phyloP scores from a whole-genome alignment of 2,113 vertebrate species.

The Cercocebus atys region DNA sequence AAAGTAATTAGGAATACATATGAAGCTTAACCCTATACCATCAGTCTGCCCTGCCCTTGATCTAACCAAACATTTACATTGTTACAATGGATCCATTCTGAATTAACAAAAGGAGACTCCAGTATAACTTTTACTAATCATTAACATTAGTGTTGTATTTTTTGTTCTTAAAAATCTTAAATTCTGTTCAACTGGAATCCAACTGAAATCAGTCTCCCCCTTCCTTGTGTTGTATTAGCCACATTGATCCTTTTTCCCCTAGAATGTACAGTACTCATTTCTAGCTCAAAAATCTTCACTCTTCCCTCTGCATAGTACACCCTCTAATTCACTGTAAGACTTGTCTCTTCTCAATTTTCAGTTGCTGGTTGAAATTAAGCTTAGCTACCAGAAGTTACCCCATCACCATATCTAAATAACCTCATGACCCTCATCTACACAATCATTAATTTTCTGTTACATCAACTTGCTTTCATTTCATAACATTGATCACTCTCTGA shows the following conservation, averaged over 20 bases:
- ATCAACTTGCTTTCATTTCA: neutral
- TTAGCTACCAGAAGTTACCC: no score
- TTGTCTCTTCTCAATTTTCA: neutral
- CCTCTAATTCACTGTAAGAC: neutral
- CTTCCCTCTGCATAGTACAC: neutral
- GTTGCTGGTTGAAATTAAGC: neutral
- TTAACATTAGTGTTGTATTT: neutral
- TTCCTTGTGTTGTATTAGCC: neutral
- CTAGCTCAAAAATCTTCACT: neutral
- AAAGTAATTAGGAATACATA: neutral
- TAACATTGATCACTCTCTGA: neutral
- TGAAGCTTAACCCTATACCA: neutral
- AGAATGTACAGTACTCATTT: neutral
- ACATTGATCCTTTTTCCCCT: neutral
- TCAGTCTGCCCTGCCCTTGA: neutral
- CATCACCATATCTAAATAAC: neutral
- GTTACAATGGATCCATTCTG: neutral
- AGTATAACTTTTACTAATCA: neutral
- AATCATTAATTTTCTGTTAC: neutral
- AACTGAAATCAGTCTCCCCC: rapidly evolving
- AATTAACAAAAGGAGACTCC: neutral
- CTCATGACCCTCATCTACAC: neutral
- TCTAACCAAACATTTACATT: neutral
- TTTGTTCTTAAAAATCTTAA: neutral
- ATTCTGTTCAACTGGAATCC: neutral